phyloP scores from a whole-genome alignment of 2,888 invertebrate genomes.

The Chouioia cunea region DNA sequence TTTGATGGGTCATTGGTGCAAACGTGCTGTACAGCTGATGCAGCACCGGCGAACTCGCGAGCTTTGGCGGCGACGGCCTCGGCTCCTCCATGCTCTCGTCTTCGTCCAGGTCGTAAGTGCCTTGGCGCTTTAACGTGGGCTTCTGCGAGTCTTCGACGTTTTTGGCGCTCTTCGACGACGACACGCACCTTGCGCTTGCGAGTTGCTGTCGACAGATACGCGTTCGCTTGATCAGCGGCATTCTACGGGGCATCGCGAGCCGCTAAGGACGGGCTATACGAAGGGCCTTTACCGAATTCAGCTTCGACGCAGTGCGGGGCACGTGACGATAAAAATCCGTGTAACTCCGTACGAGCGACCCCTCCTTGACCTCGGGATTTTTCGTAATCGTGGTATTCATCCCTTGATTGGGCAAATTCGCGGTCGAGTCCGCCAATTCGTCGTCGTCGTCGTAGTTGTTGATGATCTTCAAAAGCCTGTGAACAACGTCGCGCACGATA shows the following conservation, averaged over 20 bases:
- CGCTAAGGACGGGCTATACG: no score
- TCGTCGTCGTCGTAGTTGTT: constrained; percentile 51
- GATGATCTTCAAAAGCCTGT: constrained; percentile 56
- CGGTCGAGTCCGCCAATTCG: constrained; percentile 45
- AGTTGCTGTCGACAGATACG: no score
- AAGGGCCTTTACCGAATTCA: constrained; percentile 16
- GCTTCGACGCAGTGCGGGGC: neutral
- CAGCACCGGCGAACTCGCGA: constrained; percentile 53
- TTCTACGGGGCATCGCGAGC: no score
- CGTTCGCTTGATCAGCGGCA: no score
- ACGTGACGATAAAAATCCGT: constrained; percentile 50
- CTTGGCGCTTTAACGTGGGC: constrained; percentile 47
- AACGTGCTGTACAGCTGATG: constrained; percentile 53
- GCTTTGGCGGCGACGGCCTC: constrained; percentile 54
- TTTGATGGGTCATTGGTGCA: constrained; percentile 55
- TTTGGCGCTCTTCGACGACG: constrained; percentile 7
- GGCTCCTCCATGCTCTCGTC: constrained; percentile 51
- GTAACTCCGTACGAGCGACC: constrained; percentile 52
- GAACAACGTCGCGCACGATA: constrained; percentile 55
- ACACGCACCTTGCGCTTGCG: constrained; percentile 12
- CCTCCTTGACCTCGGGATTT: constrained; percentile 13
- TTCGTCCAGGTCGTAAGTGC: constrained; percentile 53
- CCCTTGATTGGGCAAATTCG: neutral
- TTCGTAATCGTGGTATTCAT: constrained; percentile 21
- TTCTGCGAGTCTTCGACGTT: neutral